Conservation (phyloP, 37 sponge, comb jelly and placozoan species). For the Crambe crambe region DNA sequence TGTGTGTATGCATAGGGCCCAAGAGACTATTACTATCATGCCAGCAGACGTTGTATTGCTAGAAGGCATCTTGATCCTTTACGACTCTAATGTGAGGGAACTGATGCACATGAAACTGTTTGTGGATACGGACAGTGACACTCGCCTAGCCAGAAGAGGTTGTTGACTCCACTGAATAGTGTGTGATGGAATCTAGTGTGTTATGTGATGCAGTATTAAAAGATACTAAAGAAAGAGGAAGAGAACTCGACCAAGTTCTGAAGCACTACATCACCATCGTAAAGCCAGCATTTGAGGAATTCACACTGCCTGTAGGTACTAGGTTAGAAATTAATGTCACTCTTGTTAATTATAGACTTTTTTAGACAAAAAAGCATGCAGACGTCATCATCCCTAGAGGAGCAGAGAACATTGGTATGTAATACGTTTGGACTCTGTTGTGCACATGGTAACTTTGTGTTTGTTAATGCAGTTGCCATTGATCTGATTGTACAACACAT, state of each 20-base stretch:
- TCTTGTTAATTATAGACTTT: neutral
- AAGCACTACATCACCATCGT: constrained; percentile 86
- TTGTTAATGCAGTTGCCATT: constrained; percentile 73
- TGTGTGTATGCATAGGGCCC: constrained; percentile 2
- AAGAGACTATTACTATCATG: constrained; percentile 20
- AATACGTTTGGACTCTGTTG: neutral
- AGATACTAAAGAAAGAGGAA: constrained; percentile 83
- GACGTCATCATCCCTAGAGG: constrained; percentile 97
- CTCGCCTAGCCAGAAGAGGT: constrained; percentile 90
- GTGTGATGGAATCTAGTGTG: neutral
- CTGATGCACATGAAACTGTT: constrained; percentile 95
- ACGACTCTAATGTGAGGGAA: constrained; percentile 77
- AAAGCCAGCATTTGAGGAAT: constrained; percentile 98
- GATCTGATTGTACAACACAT: constrained; percentile 94
- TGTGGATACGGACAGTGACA: constrained; percentile 96
- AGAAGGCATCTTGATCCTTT: constrained; percentile 95
- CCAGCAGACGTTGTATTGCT: constrained; percentile 89
- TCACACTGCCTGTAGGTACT: constrained; percentile 87
- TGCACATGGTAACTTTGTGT: constrained; percentile 1
- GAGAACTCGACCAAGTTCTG: constrained; percentile 75
- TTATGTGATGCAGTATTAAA: constrained; percentile 63
- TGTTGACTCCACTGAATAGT: neutral
- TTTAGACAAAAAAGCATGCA: constrained; percentile 95
- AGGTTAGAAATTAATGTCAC: neutral
- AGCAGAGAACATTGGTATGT: constrained; percentile 82